Percentiles rank a stretch among this genome's conserved stretches.
phyloP scores from a whole-genome alignment of 2,113 vertebrate species.

The Callorhinus ursinus region DNA sequence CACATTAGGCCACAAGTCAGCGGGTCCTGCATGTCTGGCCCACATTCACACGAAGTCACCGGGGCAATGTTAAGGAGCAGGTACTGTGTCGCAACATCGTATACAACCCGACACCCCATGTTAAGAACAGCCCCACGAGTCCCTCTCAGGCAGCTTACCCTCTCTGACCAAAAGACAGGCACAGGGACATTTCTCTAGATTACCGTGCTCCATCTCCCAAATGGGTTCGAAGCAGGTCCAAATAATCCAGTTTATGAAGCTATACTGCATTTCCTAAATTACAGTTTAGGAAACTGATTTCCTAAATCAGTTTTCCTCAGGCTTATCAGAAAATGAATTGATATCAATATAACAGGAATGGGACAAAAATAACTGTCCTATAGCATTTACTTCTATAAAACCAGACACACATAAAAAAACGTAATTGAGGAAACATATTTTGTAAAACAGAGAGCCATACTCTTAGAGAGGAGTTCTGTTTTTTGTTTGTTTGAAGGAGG shows the following conservation, averaged over 20 bases:
- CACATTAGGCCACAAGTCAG: too few species aligned
- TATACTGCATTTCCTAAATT: neutral
- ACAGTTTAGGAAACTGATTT: too few species aligned
- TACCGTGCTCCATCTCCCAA: neutral
- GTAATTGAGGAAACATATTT: neutral
- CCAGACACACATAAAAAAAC: neutral
- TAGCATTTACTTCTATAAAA: neutral
- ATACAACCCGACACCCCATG: neutral
- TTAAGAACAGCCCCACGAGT: neutral
- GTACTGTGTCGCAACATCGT: accelerated
- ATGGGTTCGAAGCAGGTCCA: neutral
- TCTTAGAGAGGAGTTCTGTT: neutral
- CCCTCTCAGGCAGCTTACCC: neutral
- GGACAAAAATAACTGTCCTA: neutral
- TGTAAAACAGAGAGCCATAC: neutral
- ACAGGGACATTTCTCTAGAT: neutral
- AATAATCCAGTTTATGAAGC: neutral
- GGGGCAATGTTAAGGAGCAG: neutral
- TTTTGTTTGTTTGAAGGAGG: neutral
- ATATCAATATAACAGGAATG: neutral
- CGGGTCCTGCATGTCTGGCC: neutral
- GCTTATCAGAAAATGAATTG: neutral
- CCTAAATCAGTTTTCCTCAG: neutral
- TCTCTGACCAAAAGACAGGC: neutral
- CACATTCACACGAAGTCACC: accelerated